Percentiles rank a stretch among this genome's conserved stretches.
phyloP scores from a whole-genome alignment of 2,113 vertebrate species.

The Dasypus novemcinctus region DNA sequence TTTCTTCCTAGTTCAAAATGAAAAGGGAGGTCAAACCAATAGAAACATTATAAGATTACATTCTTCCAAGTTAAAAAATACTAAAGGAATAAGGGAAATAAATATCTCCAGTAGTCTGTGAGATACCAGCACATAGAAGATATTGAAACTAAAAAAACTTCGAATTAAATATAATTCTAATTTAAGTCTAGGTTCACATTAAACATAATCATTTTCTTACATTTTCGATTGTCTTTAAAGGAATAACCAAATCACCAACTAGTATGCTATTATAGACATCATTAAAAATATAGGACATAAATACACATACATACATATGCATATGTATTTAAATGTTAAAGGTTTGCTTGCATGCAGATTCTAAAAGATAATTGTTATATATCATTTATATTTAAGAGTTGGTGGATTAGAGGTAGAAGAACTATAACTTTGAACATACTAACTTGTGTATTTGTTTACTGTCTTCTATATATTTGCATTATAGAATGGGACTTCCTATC shows the following conservation, averaged over 20 bases:
- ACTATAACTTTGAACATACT: neutral
- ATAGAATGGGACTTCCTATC: neutral
- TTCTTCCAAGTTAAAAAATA: neutral
- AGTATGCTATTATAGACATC: neutral
- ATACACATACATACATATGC: neutral
- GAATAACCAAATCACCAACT: neutral
- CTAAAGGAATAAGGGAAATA: neutral
- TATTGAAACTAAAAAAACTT: neutral
- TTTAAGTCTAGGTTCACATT: neutral
- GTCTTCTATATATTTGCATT: neutral
- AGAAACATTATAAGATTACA: neutral
- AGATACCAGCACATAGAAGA: neutral
- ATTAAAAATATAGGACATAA: neutral
- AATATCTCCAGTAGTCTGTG: neutral
- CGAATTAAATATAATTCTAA: constrained; percentile 3
- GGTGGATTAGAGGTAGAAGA: neutral
- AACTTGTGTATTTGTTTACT: neutral
- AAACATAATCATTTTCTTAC: neutral
- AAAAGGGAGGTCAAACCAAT: neutral
- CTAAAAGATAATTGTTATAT: neutral
- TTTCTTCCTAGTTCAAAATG: neutral
- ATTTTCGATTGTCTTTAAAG: neutral
- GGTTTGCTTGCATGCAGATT: neutral
- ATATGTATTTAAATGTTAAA: neutral
- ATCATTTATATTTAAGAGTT: neutral